These are phyloP conservation scores for Andrena flavipes DNA, from an alignment of 2,888 invertebrate genomes.

Conservation along the genomic window DNA sequence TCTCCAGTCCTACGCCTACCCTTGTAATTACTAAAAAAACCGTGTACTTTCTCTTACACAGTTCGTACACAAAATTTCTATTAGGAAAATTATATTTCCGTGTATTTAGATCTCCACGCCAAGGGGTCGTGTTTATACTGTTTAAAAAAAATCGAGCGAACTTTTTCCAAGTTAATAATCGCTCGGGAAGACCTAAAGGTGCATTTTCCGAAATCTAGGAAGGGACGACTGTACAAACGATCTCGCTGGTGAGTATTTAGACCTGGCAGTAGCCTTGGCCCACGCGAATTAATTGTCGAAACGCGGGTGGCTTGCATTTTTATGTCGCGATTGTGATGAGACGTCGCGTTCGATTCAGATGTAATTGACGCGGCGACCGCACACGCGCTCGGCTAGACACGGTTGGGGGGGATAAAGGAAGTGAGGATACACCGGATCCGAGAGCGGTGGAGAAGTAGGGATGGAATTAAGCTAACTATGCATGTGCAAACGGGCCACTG, in stretches of 20 bases:
- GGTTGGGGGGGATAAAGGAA: constrained; percentile 42
- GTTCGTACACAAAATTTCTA: neutral
- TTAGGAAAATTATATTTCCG: no score
- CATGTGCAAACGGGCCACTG: neutral
- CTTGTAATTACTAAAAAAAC: constrained; percentile 30
- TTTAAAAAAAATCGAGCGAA: no score
- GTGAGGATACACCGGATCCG: constrained; percentile 51
- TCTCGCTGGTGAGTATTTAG: neutral
- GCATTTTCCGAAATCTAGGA: no score
- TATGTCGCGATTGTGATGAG: constrained; percentile 24
- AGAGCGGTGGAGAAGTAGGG: constrained; percentile 47
- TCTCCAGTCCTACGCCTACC: constrained; percentile 31
- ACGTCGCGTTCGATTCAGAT: constrained; percentile 52
- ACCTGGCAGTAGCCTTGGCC: no score
- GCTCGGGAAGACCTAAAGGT: no score
- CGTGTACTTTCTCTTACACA: neutral
- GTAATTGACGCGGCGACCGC: constrained; percentile 65
- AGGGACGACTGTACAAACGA: neutral
- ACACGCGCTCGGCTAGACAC: constrained; percentile 49
- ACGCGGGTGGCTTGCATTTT: constrained; percentile 8
- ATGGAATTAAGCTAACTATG: constrained; percentile 24
- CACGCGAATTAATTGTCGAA: constrained; percentile 13
- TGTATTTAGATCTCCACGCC: no score
- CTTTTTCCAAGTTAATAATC: no score
- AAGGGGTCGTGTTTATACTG: no score